Evolutionary conservation across 2,797 vertebrate species (phyloP).

Genomic region (Eulemur albifrons): DNA sequence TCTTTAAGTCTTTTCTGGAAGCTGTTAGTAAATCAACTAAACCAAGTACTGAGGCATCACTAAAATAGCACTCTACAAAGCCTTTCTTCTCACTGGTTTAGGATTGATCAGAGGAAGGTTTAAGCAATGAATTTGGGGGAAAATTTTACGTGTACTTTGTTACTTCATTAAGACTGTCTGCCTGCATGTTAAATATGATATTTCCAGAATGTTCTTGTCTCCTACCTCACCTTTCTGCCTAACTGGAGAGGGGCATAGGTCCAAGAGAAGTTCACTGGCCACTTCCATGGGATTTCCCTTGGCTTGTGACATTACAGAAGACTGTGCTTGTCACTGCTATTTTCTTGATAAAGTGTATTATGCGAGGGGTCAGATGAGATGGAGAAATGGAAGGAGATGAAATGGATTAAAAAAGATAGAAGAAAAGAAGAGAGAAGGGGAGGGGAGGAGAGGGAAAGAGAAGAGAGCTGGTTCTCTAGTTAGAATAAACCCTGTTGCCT

Average conservation of each 20-base stretch:
- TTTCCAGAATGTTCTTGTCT: neutral
- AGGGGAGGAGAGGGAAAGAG: neutral
- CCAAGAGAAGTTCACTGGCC: neutral
- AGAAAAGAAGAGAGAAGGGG: neutral
- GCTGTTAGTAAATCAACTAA: neutral
- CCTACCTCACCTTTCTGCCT: neutral
- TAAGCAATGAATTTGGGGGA: neutral
- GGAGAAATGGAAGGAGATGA: neutral
- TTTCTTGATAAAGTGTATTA: neutral
- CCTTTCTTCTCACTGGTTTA: neutral
- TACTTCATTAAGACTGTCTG: neutral
- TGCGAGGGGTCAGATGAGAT: neutral
- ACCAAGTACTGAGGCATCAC: neutral
- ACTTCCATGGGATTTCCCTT: neutral
- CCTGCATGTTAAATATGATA: neutral
- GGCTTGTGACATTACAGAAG: neutral
- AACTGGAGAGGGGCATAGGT: neutral
- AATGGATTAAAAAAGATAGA: neutral
- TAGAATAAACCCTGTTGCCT: neutral
- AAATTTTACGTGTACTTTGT: neutral
- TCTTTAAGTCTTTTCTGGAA: neutral
- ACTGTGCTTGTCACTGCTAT: neutral
- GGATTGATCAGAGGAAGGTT: neutral
- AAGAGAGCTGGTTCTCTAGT: neutral
- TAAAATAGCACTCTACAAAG: neutral